Evolutionary conservation across 1,140 invertebrate species (phyloP).

Genomic region (Antheraea pernyi): DNA sequence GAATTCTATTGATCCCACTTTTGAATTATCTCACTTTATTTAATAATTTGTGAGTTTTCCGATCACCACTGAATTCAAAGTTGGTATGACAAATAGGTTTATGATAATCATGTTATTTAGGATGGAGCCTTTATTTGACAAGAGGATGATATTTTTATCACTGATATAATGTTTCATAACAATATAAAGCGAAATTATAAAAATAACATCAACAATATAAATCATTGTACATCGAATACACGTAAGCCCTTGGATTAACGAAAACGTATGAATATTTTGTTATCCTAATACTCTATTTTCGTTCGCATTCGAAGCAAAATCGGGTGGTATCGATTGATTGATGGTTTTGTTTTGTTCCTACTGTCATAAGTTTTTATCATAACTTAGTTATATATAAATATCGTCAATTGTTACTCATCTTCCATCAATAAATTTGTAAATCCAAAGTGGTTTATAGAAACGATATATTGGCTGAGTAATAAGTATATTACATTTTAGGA

Average conservation of each 20-base stretch:
- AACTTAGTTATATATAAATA: not conserved
- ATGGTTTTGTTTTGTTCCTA: slow-evolving; percentile 7
- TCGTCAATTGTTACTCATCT: not conserved
- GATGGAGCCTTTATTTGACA: too few relatives aligned
- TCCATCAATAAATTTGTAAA: not conserved
- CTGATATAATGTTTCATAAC: too few relatives aligned
- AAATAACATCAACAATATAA: not conserved
- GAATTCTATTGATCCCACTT: too few relatives aligned
- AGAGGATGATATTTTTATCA: too few relatives aligned
- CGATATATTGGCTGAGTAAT: not conserved
- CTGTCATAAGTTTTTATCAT: not conserved
- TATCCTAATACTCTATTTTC: slow-evolving; percentile 9
- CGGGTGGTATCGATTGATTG: slow-evolving; percentile 6
- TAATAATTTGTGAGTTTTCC: too few relatives aligned
- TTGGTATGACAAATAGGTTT: too few relatives aligned
- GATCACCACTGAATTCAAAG: too few relatives aligned
- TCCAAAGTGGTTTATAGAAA: not conserved
- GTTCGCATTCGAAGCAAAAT: not conserved
- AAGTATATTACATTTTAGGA: too few relatives aligned
- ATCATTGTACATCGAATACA: not conserved
- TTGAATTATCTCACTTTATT: too few relatives aligned
- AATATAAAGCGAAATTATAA: too few relatives aligned
- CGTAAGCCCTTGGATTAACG: not conserved
- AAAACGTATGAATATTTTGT: slow-evolving; percentile 6
- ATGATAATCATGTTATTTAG: too few relatives aligned